Evolutionary conservation across 2,888 invertebrate species (phyloP), one percentile per base, ranked within the genome.

Genomic region (Drosophila mimetica): DNA sequence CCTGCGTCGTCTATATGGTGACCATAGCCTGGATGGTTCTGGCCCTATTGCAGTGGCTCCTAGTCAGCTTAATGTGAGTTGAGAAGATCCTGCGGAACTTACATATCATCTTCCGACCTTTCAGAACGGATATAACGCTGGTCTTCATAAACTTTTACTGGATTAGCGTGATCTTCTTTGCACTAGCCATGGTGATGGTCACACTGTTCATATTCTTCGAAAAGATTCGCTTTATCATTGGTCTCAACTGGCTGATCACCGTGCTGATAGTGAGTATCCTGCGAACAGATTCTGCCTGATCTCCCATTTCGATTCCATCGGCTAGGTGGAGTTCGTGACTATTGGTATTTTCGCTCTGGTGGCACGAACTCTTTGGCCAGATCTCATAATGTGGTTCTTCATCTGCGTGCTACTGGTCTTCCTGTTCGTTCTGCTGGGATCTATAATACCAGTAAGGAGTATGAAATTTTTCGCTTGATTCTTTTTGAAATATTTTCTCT

Each of bases 201-300:
- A 42, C 84, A 0, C 0, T 80, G 7, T 88, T 86, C 36, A 75
- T 89, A 30, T 89, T 89, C 52, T 69, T 79, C 11, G 86, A 89
- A 25, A 25, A 59, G 32, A 25, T 79, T 2, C 83, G 90, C 4
- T 75, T 78, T 20, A 51, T 75, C 0, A 7, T 5, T 0, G 47
- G 67, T 0, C 6, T 89, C 4, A 89, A 86, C 66, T 84, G 82
- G 79, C 0, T 86, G 0, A 1, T 89, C 1, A 11, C 78, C 1
- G 4, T 84, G 4, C 6, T 80, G 0, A 86, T 83, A 52, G 89
- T 89, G 60, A 78, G 90, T 80, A 13, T 1, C 6, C 16, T n/a
- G 1, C 4, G 9, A 20, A 36, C 2, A 25, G n/a, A 4, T 14
- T 1, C 20, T 18, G 2, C 4, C 9, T 16, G 4, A 32, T 44